Evolutionary conservation across 2,113 vertebrate species (phyloP), one percentile per base, ranked within the genome.

Genomic region (Microcebus lehilahytsara): DNA sequence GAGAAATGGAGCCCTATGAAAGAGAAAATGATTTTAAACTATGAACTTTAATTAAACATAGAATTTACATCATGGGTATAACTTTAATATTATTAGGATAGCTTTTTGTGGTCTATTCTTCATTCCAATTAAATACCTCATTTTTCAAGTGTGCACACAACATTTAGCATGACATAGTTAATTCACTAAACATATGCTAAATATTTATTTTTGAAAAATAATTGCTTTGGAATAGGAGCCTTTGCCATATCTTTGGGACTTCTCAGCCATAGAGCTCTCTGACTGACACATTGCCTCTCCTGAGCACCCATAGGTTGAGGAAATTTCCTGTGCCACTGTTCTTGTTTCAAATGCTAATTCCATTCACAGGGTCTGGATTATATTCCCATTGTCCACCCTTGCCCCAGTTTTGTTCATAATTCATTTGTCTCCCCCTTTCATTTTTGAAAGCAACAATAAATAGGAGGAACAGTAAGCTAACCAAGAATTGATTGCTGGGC

Each of bases 101-200:
- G 80, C 16, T 93, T 94, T 89, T 27, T 6, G 30, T 14, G 58
- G 13, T 69, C 13, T 85, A 64, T 80, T 80, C 10, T 86, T 91
- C 95, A 74, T 77, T 78, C 34, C 98, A 96, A 88, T 85, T 87
- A 92, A 89, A 89, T 0, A 5, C 72, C 85, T 97, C 85, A 81
- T 87, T 96, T 94, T 95, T 94, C 72, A 96, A 53, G 56, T 90
- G 32, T 69, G 56, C 0, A 1, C 80, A 95, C 10, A 91, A 81
- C 42, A 97, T 96, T 97, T 98, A 96, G 53, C 86, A 51, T 96
- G 74, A 95, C 93, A 85, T 95, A 91, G 67, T 85, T 92, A 72
- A 94, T 94, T 95, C 0, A 6, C 16, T 93, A 95, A 97, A 92
- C 9, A 66, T 25, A 71, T 95, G n/a, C 79, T 78, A 93, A 86